A percentile compares a stretch with the other conserved stretches of the same genome.
Evolutionary conservation across 2,888 invertebrate species (phyloP).

Genomic region (Monochamus alternatus): DNA sequence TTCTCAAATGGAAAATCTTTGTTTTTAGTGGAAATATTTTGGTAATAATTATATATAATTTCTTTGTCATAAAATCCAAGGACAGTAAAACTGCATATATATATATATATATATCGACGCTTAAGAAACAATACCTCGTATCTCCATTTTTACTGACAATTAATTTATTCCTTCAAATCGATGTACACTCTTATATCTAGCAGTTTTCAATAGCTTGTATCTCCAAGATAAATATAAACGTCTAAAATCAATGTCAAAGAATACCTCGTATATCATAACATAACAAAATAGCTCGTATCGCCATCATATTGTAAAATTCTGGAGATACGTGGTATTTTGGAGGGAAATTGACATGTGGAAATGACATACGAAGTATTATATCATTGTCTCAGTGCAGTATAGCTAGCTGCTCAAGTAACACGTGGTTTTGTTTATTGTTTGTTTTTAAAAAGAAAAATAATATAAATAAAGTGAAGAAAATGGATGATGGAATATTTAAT

Average conservation of each 20-base stretch:
- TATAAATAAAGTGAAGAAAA: too few relatives aligned
- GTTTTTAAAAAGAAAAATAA: too few relatives aligned
- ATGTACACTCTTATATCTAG: neutral
- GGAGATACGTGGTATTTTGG: conserved; percentile 29
- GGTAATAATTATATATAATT: too few relatives aligned
- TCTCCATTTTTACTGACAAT: conserved; percentile 17
- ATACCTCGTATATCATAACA: neutral
- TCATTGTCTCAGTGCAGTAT: neutral
- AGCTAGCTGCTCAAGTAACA: too few relatives aligned
- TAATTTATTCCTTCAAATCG: neutral
- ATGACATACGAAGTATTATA: conserved; percentile 18
- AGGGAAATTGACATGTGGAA: neutral
- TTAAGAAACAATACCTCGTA: conserved; percentile 25
- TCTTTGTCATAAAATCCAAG: too few relatives aligned
- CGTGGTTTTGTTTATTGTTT: too few relatives aligned
- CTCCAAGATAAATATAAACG: neutral
- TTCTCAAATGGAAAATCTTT: too few relatives aligned
- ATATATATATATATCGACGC: conserved; percentile 20
- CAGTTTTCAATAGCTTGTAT: conserved; percentile 5
- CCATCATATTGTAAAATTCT: neutral
- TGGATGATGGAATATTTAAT: too few relatives aligned
- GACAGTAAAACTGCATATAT: too few relatives aligned
- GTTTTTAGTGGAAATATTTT: too few relatives aligned
- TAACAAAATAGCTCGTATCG: neutral
- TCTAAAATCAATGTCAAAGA: neutral